Evolutionary conservation across 64 coral and sea anemone species (phyloP).

Genomic region (Montipora cactus): DNA sequence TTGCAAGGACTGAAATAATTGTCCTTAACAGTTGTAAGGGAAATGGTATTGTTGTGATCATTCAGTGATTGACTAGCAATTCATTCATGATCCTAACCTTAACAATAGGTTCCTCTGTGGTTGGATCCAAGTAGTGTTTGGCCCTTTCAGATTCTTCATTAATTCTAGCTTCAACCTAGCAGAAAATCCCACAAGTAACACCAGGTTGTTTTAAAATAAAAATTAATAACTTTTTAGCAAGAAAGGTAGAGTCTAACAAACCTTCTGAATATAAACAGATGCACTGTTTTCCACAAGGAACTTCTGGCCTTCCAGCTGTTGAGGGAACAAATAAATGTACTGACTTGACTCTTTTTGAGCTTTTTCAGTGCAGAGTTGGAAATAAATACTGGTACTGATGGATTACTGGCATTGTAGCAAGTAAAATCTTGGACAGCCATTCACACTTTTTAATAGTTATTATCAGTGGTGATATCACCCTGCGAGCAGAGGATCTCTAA

Average conservation of each 20-base stretch:
- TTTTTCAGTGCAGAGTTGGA: not conserved
- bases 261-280: slow-evolving; percentile 99
- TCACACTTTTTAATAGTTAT: no score
- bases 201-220: not conserved
- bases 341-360: not conserved
- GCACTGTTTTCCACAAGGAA: slow-evolving; percentile 99
- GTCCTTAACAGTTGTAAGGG: no score
- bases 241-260: slow-evolving; percentile 1
- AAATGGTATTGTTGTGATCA: no score
- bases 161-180: slow-evolving; percentile 94
- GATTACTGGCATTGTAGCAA: no score
- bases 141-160: slow-evolving; percentile 99
- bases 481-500: no score
- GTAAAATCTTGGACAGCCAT: no score
- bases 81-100: slow-evolving; percentile 60
- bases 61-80: not conserved
- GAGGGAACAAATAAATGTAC: not conserved
- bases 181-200: not conserved
- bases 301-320: slow-evolving; percentile 95
- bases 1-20: no score
- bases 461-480: no score
- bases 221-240: not conserved
- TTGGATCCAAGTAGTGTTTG: slow-evolving; percentile 98
- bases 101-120: slow-evolving; percentile 94
- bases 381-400: no score